phyloP scores from a whole-genome alignment of 1,140 invertebrate species.

The Drosophila bocqueti region DNA sequence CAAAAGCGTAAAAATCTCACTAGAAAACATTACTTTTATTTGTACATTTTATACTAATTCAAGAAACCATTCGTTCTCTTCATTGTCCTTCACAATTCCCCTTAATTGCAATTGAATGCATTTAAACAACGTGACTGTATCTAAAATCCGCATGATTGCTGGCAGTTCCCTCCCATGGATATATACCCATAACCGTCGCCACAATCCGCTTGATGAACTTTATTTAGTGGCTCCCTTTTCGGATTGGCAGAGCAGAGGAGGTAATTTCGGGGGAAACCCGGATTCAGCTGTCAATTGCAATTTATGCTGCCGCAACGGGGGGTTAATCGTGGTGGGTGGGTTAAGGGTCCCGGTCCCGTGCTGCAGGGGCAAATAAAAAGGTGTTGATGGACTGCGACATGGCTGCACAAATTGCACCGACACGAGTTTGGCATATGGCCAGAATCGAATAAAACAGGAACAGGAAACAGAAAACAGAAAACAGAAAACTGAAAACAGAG shows the following conservation, averaged over 20 bases:
- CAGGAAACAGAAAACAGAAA: neutral
- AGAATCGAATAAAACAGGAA: constrained; percentile 39
- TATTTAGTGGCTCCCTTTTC: constrained; percentile 19
- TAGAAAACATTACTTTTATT: too few relatives aligned
- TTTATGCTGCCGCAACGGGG: constrained; percentile 30
- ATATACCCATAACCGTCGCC: constrained; percentile 14
- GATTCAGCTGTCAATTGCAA: constrained; percentile 32
- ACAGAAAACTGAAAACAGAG: neutral
- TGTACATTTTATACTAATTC: neutral
- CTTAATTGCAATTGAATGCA: neutral
- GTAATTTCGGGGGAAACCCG: neutral
- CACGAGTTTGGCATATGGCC: constrained; percentile 63
- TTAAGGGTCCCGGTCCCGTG: constrained; percentile 1
- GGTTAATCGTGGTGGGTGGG: neutral
- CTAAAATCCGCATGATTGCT: neutral
- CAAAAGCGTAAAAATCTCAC: too few relatives aligned
- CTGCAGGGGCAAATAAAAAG: constrained; percentile 62
- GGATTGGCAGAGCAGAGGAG: neutral
- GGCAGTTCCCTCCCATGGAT: neutral
- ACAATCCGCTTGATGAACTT: constrained; percentile 41
- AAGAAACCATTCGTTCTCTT: neutral
- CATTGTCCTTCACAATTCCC: neutral
- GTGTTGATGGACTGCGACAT: constrained; percentile 80
- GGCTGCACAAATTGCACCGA: constrained; percentile 76
- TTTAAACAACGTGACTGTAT: neutral